These are phyloP conservation scores for Nothocercus nigrocapillus DNA, from an alignment of 2,113 vertebrate genomes.

Conservation along the genomic window DNA sequence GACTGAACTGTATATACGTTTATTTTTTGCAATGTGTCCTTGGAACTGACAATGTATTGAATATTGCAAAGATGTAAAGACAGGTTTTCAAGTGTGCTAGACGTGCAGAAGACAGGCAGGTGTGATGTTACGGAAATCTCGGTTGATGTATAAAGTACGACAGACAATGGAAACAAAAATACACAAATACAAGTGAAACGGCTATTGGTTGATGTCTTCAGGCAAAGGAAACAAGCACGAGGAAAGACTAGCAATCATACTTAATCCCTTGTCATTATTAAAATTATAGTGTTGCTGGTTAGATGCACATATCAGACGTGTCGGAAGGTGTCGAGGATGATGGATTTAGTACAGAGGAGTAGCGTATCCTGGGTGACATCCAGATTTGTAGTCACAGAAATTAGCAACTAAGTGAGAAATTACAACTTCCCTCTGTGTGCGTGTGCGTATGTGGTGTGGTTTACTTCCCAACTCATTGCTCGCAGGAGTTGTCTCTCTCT, in stretches of 20 bases:
- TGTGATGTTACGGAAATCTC: neutral
- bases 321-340: constrained; percentile 16
- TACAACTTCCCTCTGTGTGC: neutral
- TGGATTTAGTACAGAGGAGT: constrained; percentile 24
- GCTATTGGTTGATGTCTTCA: neutral
- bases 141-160: neutral
- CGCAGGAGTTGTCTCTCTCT: neutral
- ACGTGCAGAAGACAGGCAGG: neutral
- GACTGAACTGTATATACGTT: neutral
- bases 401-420: constrained; percentile 10
- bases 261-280: constrained; percentile 58
- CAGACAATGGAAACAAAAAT: constrained; percentile 21
- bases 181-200: neutral
- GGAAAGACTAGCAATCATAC: constrained; percentile 33
- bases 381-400: constrained; percentile 13
- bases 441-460: neutral
- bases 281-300: constrained; percentile 32
- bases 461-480: neutral
- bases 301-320: neutral
- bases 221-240: constrained; percentile 2
- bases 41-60: neutral
- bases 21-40: neutral
- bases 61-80: constrained; percentile 3
- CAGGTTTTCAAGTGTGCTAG: constrained; percentile 27
- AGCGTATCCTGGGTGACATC: neutral